Evolutionary conservation across 1,140 invertebrate species (phyloP).

Genomic region (Colletes latitarsis): DNA sequence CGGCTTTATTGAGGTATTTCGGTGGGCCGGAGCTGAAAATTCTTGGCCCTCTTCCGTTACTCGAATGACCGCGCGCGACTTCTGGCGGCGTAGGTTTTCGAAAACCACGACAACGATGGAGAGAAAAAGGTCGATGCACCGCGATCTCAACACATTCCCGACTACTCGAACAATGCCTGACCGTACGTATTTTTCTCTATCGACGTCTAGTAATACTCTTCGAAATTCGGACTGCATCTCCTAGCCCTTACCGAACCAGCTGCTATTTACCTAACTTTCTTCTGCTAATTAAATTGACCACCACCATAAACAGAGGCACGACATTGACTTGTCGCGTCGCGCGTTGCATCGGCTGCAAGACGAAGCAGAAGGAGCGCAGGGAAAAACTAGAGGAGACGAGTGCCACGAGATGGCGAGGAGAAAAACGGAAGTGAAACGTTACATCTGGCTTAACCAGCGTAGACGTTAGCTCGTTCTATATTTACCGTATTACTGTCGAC

Average conservation of each 20-base stretch:
- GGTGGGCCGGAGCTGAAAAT: constrained; percentile 1
- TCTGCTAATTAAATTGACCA: constrained; percentile 56
- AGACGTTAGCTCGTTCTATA: constrained; percentile 60
- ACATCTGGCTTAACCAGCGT: constrained; percentile 71
- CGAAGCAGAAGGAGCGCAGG: neutral
- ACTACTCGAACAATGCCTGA: too few species aligned
- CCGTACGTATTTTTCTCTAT: too few species aligned
- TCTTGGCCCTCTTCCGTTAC: constrained; percentile 2
- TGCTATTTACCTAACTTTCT: constrained; percentile 27
- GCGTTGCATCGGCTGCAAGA: constrained; percentile 27
- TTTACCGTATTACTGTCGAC: constrained; percentile 66
- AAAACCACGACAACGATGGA: neutral
- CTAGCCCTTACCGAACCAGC: neutral
- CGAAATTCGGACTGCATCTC: too few species aligned
- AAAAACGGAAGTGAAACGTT: constrained; percentile 74
- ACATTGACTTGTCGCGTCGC: constrained; percentile 7
- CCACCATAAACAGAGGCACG: constrained; percentile 12
- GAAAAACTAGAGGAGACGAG: constrained; percentile 11
- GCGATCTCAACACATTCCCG: neutral
- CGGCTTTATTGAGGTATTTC: constrained; percentile 63
- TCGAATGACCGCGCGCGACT: neutral
- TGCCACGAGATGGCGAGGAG: constrained; percentile 10
- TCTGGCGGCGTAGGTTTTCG: constrained; percentile 7
- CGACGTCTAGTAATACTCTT: too few species aligned
- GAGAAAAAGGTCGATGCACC: constrained; percentile 32